Evolutionary conservation across 2,797 vertebrate species (phyloP).

Genomic region (Cottoperca gobio): DNA sequence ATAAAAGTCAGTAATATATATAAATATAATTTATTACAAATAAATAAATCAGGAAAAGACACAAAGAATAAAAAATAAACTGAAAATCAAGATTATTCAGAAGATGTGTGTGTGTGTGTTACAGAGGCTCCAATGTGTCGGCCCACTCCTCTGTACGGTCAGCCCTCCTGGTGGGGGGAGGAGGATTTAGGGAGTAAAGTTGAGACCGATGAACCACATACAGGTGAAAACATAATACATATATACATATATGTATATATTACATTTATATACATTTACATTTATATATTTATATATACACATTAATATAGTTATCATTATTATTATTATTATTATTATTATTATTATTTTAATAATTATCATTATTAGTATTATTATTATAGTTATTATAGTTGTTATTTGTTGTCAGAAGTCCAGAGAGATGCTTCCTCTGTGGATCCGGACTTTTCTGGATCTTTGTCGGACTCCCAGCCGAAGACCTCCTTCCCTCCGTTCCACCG

Average conservation of each 20-base stretch:
- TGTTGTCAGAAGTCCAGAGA: slow-evolving; percentile 85
- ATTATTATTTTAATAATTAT: not conserved
- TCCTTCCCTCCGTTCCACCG: slow-evolving; percentile 86
- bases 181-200: slow-evolving; percentile 88
- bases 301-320: too few species aligned
- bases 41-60: too few species aligned
- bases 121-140: slow-evolving; percentile 86
- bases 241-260: too few species aligned
- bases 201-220: slow-evolving; percentile 43
- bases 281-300: too few species aligned
- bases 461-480: slow-evolving; percentile 79
- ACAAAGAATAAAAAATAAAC: too few species aligned
- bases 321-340: not conserved
- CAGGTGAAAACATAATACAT: slow-evolving; percentile 55
- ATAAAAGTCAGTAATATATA: too few species aligned
- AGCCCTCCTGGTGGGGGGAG: slow-evolving; percentile 99
- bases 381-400: not conserved
- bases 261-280: too few species aligned
- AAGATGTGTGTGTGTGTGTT: not conserved
- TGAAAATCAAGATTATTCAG: too few species aligned
- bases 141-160: slow-evolving; percentile 94
- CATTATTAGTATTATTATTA: not conserved
- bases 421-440: slow-evolving; percentile 80
- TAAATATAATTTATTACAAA: too few species aligned
- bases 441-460: slow-evolving; percentile 79